Evolutionary conservation across 53 echinoderm and acorn worm genomes (phyloP).

Genomic region (Hippasteria phrygiana): DNA sequence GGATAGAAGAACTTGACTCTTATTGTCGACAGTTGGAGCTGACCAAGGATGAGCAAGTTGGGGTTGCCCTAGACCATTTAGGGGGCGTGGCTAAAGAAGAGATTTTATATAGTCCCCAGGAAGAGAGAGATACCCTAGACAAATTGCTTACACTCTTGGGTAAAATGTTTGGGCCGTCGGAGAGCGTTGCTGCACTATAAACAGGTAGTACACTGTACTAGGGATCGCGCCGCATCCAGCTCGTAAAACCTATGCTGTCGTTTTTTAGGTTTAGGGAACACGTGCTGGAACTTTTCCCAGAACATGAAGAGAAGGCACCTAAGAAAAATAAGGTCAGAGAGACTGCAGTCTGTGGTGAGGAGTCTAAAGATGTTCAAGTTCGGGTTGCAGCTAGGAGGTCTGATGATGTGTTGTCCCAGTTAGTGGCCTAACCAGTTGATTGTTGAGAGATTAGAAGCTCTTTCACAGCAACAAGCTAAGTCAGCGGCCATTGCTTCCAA

Average conservation of each 20-base stretch:
- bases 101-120: neutral
- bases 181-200: constrained; percentile 21
- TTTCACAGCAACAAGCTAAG: constrained; percentile 17
- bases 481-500: neutral
- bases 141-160: neutral
- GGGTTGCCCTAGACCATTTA: constrained; percentile 26
- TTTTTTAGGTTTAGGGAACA: constrained; percentile 26
- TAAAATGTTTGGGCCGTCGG: constrained; percentile 14
- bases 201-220: constrained; percentile 7
- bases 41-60: constrained; percentile 16
- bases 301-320: neutral
- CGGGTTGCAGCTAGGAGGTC: neutral
- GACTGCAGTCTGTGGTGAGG: neutral
- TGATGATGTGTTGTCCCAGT: constrained; percentile 26
- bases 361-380: neutral
- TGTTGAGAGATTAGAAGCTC: constrained; percentile 9
- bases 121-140: neutral
- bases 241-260: neutral
- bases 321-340: neutral
- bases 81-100: constrained; percentile 50
- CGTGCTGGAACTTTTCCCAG: constrained; percentile 6
- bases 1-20: constrained; percentile 27
- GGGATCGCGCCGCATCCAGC: neutral
- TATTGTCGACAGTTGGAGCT: neutral
- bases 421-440: constrained; percentile 23